A percentile compares a stretch with the other conserved stretches of the same genome.
Conservation (phyloP, 2,113 vertebrate genomes). For the Onychorhynchus coronatus region DNA sequence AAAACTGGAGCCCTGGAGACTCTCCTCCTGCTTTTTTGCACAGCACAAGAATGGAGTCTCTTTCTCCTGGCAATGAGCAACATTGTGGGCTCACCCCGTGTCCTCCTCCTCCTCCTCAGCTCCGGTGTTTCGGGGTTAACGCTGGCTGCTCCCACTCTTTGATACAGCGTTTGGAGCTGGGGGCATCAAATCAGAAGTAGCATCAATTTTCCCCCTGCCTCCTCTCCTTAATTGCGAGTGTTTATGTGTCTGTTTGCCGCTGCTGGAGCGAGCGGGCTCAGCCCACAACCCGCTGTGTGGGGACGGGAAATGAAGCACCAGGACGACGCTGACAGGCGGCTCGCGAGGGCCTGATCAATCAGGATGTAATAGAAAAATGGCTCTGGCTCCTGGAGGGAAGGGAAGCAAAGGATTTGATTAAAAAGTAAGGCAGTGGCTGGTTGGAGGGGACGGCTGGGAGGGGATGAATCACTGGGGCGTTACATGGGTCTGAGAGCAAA, state of each 20-base stretch:
- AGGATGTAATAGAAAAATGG: conserved; percentile 21
- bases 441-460: background rate
- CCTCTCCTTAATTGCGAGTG: background rate
- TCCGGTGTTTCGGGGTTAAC: background rate
- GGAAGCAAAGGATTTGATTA: conserved; percentile 36
- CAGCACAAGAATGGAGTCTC: background rate
- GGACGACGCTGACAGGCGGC: background rate
- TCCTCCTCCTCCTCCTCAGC: background rate
- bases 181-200: background rate
- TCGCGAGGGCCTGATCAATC: conserved; percentile 15
- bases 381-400: conserved; percentile 3
- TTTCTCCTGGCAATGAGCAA: background rate
- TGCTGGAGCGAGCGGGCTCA: background rate
- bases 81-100: background rate
- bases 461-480: background rate
- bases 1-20: background rate
- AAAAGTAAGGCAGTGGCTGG: background rate
- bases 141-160: background rate
- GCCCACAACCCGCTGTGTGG: conserved; percentile 19
- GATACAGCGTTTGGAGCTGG: background rate
- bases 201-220: background rate
- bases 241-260: background rate
- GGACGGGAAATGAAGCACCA: conserved; percentile 28
- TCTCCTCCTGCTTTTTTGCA: background rate
- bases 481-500: background rate